Conservation (phyloP, 2,797 vertebrate genomes). For the Acrossocheilus fasciatus region DNA sequence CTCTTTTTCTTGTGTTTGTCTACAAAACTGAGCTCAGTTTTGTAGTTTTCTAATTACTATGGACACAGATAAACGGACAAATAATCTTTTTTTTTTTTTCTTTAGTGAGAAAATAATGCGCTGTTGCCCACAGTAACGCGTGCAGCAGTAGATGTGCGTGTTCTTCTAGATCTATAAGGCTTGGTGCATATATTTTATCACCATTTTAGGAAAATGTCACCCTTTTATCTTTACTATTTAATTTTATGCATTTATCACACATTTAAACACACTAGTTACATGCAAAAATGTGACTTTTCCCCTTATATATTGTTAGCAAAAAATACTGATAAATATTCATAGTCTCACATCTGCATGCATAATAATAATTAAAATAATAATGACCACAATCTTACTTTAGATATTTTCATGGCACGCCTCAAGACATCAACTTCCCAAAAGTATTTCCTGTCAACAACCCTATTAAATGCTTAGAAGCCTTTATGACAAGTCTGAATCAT, state of each 20-base stretch:
- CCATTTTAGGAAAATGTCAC: background rate
- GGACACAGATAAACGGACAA: background rate
- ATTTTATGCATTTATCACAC: background rate
- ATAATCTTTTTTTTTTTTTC: background rate
- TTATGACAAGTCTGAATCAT: background rate
- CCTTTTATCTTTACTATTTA: background rate
- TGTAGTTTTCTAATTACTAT: background rate
- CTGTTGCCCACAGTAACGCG: conserved; percentile 31
- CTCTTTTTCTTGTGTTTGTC: background rate
- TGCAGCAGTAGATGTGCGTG: background rate
- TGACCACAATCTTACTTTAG: background rate
- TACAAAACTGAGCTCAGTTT: background rate
- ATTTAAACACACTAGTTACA: background rate
- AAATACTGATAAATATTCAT: background rate
- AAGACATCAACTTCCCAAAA: background rate
- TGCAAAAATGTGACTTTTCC: background rate
- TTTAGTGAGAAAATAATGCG: background rate
- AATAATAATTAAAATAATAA: background rate
- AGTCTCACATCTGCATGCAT: background rate
- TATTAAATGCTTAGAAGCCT: background rate
- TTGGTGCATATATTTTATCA: background rate
- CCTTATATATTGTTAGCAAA: too few species aligned
- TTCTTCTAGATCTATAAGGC: background rate
- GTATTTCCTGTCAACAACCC: background rate
- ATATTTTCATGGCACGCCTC: background rate